Conservation (phyloP, 2,888 invertebrate genomes). For the Cryptocephalus primarius region DNA sequence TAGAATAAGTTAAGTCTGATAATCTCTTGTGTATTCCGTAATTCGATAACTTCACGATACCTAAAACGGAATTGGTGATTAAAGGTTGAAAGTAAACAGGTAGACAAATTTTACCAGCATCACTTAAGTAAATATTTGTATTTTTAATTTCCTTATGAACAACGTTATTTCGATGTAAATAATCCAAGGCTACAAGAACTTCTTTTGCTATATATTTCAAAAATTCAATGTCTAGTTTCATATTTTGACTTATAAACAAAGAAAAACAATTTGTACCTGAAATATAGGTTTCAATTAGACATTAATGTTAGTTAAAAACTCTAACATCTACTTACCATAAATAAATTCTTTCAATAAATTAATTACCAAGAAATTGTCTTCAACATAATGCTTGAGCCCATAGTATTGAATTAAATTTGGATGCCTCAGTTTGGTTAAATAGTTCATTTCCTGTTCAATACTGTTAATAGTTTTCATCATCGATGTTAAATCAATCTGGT, state of each 20-base stretch:
- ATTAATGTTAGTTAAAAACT: too few relatives aligned
- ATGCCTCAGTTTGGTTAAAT: slow-evolving; percentile 59
- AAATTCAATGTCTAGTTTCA: slow-evolving; percentile 43
- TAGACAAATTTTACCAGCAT: slow-evolving; percentile 39
- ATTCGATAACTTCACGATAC: slow-evolving; percentile 50
- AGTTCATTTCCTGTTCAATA: slow-evolving; percentile 69
- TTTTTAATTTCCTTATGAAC: slow-evolving; percentile 74
- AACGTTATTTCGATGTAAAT: slow-evolving; percentile 70
- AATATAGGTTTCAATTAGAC: slow-evolving; percentile 7
- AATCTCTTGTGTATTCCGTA: slow-evolving; percentile 60
- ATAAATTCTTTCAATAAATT: slow-evolving; percentile 62
- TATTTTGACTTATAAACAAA: slow-evolving; percentile 41
- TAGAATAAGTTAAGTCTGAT: slow-evolving; percentile 41
- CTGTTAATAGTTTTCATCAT: slow-evolving; percentile 48
- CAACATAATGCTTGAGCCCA: slow-evolving; percentile 52
- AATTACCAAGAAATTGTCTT: slow-evolving; percentile 52
- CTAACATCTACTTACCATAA: slow-evolving; percentile 31
- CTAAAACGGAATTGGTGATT: slow-evolving; percentile 23
- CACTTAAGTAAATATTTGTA: slow-evolving; percentile 62
- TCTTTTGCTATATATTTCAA: slow-evolving; percentile 59
- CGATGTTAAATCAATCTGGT: slow-evolving; percentile 29
- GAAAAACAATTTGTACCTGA: slow-evolving; percentile 33
- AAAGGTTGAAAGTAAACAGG: background rate
- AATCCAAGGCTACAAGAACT: slow-evolving; percentile 63
- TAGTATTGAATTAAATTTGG: slow-evolving; percentile 64